Evolutionary conservation across 1,140 invertebrate genomes (phyloP).

Genomic region (Phenacoccus solenopsis): DNA sequence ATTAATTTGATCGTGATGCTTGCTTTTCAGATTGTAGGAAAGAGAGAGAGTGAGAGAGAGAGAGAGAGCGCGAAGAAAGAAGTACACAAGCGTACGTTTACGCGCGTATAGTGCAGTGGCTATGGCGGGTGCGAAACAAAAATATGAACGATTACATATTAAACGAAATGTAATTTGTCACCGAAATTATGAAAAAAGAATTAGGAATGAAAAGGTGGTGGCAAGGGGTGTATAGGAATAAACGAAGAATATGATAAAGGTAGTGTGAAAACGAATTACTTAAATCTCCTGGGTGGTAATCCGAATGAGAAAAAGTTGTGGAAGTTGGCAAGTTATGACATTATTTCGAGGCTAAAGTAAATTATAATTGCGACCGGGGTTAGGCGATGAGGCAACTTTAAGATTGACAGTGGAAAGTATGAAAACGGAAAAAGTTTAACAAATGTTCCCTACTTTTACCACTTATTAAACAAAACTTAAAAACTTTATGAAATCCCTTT

Average conservation of each 20-base stretch:
- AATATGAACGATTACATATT: not conserved
- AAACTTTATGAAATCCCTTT: not conserved
- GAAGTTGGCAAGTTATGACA: slow-evolving; percentile 13
- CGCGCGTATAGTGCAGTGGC: too few relatives aligned
- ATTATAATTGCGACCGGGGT: slow-evolving; percentile 13
- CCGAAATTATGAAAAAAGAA: not conserved
- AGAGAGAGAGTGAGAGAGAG: too few relatives aligned
- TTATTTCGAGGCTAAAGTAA: slow-evolving; percentile 18
- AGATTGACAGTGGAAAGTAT: slow-evolving; percentile 14
- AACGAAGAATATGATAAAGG: slow-evolving; percentile 4
- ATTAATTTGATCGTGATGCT: too few relatives aligned
- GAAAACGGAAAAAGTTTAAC: slow-evolving; percentile 17
- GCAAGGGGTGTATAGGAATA: not conserved
- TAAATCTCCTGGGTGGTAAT: slow-evolving; percentile 10
- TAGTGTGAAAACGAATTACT: slow-evolving; percentile 12
- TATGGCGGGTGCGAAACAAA: too few relatives aligned
- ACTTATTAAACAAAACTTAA: slow-evolving; percentile 13
- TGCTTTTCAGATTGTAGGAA: too few relatives aligned
- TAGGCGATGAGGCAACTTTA: slow-evolving; percentile 11
- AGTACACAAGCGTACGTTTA: too few relatives aligned
- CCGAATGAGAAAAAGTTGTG: slow-evolving; percentile 15
- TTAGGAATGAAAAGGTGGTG: not conserved
- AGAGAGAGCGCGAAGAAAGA: too few relatives aligned
- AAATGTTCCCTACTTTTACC: slow-evolving; percentile 16
- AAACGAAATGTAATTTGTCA: slow-evolving; percentile 3